Conservation (phyloP, 2,797 vertebrate species). For the Austrolebias charrua region DNA sequence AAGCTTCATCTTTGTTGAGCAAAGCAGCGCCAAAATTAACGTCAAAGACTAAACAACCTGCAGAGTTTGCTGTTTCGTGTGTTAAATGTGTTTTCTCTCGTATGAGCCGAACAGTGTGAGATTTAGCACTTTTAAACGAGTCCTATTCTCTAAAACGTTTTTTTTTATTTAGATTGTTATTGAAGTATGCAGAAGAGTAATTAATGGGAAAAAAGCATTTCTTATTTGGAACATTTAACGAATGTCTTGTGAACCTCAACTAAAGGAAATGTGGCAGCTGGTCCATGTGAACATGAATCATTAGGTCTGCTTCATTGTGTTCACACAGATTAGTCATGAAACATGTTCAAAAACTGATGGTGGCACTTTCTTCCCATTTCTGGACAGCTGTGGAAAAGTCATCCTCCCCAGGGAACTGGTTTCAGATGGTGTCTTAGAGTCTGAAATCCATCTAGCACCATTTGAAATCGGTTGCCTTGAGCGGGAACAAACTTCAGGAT, state of each 20-base stretch:
- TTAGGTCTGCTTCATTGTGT: no score
- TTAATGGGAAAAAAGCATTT: no score
- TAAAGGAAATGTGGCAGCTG: no score
- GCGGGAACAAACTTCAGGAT: constrained; percentile 79
- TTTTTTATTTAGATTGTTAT: no score
- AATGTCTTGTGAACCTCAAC: no score
- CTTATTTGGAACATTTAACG: no score
- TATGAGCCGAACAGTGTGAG: no score
- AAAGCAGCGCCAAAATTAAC: not conserved
- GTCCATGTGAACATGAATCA: no score
- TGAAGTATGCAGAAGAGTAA: no score
- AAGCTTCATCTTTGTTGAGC: not conserved
- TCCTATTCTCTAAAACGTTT: no score
- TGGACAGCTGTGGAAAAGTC: not conserved
- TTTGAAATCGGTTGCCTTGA: constrained; percentile 99
- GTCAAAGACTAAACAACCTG: not conserved
- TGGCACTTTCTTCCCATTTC: constrained; percentile 27
- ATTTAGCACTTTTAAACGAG: not conserved
- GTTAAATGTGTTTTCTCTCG: not conserved
- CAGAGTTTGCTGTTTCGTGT: not conserved
- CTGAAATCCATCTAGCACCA: constrained; percentile 97
- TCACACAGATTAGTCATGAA: not conserved
- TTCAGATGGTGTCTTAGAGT: constrained; percentile 99
- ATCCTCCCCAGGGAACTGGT: constrained; percentile 97
- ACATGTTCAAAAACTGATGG: constrained; percentile 5